Evolutionary conservation across 2,797 vertebrate species (phyloP).

Genomic region (Sebastes elongatus): DNA sequence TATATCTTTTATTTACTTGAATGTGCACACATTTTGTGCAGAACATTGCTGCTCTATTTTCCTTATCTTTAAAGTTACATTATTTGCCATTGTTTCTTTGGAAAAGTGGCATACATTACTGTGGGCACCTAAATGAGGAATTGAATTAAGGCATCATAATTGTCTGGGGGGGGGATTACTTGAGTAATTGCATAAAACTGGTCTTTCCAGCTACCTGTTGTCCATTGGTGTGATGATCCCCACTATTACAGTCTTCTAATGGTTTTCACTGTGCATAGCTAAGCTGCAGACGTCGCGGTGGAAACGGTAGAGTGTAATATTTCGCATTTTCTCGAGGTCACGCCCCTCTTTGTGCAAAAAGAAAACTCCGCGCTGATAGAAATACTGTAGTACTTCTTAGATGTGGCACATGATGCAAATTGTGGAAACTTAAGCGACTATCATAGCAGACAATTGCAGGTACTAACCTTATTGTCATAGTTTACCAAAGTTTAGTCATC

Average conservation of each 20-base stretch:
- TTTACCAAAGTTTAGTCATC: conserved; percentile 61
- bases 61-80: conserved; percentile 80
- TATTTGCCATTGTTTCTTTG: conserved; percentile 75
- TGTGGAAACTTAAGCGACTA: conserved; percentile 22
- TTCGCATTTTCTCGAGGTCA: not conserved
- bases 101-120: conserved; percentile 78
- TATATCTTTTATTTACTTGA: conserved; percentile 86
- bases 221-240: conserved; percentile 36
- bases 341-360: not conserved
- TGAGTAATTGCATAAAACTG: conserved; percentile 62
- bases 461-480: conserved; percentile 45
- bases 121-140: conserved; percentile 77
- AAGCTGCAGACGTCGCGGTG: conserved; percentile 21
- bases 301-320: not conserved
- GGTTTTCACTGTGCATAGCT: conserved; percentile 52
- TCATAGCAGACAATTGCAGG: conserved; percentile 45
- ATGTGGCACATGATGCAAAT: conserved; percentile 43
- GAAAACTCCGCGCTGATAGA: conserved; percentile 1
- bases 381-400: not conserved
- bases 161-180: conserved; percentile 17
- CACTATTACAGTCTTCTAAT: conserved; percentile 23
- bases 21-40: conserved; percentile 86
- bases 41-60: conserved; percentile 87
- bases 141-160: conserved; percentile 49
- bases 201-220: conserved; percentile 37